Conservation (phyloP, 2,113 vertebrate species). For the Montifringilla adamsi region DNA sequence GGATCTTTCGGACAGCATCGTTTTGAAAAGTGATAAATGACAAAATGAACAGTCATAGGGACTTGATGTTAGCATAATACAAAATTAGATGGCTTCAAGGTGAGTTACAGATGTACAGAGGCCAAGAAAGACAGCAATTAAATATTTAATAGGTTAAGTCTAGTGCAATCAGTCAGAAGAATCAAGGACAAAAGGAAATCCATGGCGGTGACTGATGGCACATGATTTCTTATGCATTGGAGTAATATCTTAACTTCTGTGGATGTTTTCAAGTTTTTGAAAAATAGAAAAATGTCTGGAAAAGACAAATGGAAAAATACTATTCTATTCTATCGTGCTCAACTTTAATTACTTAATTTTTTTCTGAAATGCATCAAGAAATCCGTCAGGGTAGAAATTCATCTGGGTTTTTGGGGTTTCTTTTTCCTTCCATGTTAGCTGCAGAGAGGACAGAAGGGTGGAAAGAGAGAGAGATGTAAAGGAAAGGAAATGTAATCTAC, state of each 20-base stretch:
- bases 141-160: slow-evolving; percentile 79
- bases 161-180: slow-evolving; percentile 64
- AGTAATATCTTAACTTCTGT: background rate
- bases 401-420: background rate
- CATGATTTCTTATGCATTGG: slow-evolving; percentile 40
- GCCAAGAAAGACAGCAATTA: slow-evolving; percentile 75
- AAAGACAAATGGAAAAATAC: background rate
- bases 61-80: background rate
- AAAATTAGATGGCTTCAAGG: slow-evolving; percentile 36
- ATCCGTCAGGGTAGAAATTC: background rate
- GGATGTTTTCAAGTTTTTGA: background rate
- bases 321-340: background rate
- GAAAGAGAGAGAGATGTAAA: background rate
- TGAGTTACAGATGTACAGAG: slow-evolving; percentile 67
- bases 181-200: slow-evolving; percentile 65
- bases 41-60: background rate
- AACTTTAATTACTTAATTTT: background rate
- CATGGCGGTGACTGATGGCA: slow-evolving; percentile 69
- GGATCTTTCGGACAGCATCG: background rate
- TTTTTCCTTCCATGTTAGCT: accelerated
- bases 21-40: background rate
- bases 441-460: background rate
- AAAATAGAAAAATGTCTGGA: background rate
- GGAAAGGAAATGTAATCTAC: background rate
- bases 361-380: background rate